phyloP scores from a whole-genome alignment of 2,113 vertebrate species.

The Shinisaurus crocodilurus region DNA sequence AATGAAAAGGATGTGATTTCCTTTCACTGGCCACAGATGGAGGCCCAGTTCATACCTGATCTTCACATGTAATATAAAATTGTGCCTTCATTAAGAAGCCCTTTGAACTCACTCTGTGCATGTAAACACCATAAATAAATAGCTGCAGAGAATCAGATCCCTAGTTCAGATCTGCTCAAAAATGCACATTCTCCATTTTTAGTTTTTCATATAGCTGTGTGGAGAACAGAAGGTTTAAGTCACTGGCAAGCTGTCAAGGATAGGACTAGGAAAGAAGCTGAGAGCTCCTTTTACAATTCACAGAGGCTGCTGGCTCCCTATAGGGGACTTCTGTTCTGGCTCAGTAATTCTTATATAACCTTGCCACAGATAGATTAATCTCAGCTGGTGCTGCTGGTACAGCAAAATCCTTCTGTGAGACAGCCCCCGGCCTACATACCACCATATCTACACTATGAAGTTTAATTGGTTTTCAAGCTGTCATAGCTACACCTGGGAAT shows the following conservation, averaged over 20 bases:
- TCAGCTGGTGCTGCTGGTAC: background rate
- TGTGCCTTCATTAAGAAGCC: background rate
- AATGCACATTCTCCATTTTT: background rate
- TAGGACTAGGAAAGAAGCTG: background rate
- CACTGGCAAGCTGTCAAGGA: background rate
- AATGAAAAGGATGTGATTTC: background rate
- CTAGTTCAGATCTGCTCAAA: background rate
- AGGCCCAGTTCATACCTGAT: background rate
- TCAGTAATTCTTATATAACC: background rate
- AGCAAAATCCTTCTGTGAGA: background rate
- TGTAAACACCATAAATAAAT: background rate
- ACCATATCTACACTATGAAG: background rate
- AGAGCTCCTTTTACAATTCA: background rate
- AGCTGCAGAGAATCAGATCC: background rate
- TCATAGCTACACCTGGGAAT: background rate
- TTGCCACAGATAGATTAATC: background rate
- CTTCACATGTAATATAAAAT: background rate
- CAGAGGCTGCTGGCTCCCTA: background rate
- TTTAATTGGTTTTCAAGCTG: background rate
- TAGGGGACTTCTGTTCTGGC: background rate
- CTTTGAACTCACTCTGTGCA: background rate
- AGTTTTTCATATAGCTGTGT: background rate
- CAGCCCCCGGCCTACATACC: background rate
- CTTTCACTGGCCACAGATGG: background rate
- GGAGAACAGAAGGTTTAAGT: slow-evolving; percentile 2